Percentiles rank a stretch among this genome's conserved stretches.
phyloP scores from a whole-genome alignment of 2,888 invertebrate species.

The Meliscaeva auricollis region DNA sequence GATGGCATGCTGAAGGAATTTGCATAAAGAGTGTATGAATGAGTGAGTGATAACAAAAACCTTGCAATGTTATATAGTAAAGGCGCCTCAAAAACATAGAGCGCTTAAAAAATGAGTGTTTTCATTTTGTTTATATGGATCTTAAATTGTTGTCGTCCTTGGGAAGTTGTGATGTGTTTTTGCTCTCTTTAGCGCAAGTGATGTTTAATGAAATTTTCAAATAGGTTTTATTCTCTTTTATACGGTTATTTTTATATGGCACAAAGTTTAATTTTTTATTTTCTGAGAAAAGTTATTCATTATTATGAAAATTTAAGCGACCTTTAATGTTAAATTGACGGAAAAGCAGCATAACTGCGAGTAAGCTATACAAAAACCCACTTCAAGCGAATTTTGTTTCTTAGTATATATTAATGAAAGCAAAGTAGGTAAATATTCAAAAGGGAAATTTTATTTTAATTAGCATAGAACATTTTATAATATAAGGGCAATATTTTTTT shows the following conservation, averaged over 20 bases:
- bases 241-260: neutral
- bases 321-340: too few relatives aligned
- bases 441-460: too few relatives aligned
- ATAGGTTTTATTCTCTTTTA: neutral
- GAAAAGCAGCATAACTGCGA: too few relatives aligned
- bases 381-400: too few relatives aligned
- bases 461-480: too few relatives aligned
- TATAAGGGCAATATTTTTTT: too few relatives aligned
- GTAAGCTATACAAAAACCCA: too few relatives aligned
- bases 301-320: too few relatives aligned
- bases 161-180: neutral
- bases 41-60: conserved; percentile 32
- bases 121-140: neutral
- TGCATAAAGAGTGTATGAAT: conserved; percentile 26
- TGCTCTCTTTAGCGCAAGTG: conserved; percentile 51
- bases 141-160: conserved; percentile 19
- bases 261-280: neutral
- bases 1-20: conserved; percentile 17
- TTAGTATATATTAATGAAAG: too few relatives aligned
- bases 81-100: conserved; percentile 31
- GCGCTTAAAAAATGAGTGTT: neutral
- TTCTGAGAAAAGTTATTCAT: too few relatives aligned
- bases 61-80: conserved; percentile 24
- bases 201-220: conserved; percentile 59
- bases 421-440: too few relatives aligned